Base-by-base conservation (phyloP, 2,888 invertebrate genomes). In the Amblyjoppa fuscipennis region DNA sequence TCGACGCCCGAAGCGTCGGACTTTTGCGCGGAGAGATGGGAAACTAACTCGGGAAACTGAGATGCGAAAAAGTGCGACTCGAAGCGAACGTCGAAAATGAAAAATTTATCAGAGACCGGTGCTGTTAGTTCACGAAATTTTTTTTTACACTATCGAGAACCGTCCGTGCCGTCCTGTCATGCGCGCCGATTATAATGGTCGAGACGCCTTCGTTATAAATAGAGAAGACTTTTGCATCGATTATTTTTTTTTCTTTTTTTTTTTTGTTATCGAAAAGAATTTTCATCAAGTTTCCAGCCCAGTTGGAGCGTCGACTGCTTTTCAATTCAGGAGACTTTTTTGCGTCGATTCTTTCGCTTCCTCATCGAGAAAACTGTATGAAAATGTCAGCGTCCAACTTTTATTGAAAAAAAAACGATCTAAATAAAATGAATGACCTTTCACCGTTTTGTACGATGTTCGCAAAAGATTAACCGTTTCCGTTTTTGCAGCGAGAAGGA, bases 1-100 rank as follows among this genome's bases (percentile, higher is more conserved):
- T 76, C 80, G 71, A 64, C 66, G 20, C n/a, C n/a, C 69, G 69
- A 66, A 53, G 34, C 64, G 64, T 76, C 51, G 76, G 76, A 38
- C 76, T 34, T 5, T 74, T 28, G 61, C 31, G 31, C 59, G 59
- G 11, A 51, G 28, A 31, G 53, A 51, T 31, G 64, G 25, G 45
- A 61, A 64, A 66, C 51, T 76, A 76, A 76, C 66, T 16, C 16
- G 38, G 34, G 51, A 9, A 59, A 59, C 59, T 25, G 28, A 9
- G 59, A 59, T 59, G 11, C 11, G 59, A 28, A 66, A 25, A 25
- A 49, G 69, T 25, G 51, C 41, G 64, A 51, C 51, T 51, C 13
- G 34, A n/a, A 64, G 49, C 6, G 4, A 61, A 11, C 3, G 59
- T 4, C 11, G 20, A 11, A 11, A 59, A 59, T 20, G 25, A 59